Evolutionary conservation across 1,140 invertebrate genomes (phyloP), one percentile per base, ranked within the genome.

Genomic region (Trichoplusia ni): DNA sequence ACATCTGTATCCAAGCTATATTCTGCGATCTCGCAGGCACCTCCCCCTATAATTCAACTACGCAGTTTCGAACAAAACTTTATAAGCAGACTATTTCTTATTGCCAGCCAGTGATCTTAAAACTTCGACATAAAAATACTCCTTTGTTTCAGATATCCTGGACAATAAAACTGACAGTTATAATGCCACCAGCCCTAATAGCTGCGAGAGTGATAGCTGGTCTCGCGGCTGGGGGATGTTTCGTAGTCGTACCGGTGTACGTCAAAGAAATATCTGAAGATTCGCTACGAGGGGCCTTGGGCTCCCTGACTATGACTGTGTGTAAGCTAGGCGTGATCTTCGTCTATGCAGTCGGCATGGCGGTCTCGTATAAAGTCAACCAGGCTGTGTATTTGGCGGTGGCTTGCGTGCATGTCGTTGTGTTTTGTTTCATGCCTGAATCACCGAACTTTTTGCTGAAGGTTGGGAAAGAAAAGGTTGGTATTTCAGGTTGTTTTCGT

Each of bases 191-290:
- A 1, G 18, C 68, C 0, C 67, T 80, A 1, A 78, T 78, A 14
- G 13, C 72, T 18, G 83, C 91, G 0, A 82, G 92, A 4, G 75
- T 91, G 0, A 74, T 92, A 18, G 79, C 77, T 3, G 92, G 92
- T 0, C 47, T 91, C 1, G 83, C 87, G 0, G 73, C 82, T 1
- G 92, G 91, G 0, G 86, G 81, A 0, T 81, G 86, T 2, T 91
- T 92, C 58, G 81, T 89, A 0, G 89, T 92, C 0, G 67, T 92
- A 1, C 92, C 92, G 0, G 89, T 88, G 14, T 93, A 90, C 63
- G 82, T 92, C 0, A 89, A 88, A n/a, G 92, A 92, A 66, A 90
- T 92, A 2, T 76, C 90, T 0, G 87, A 92, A 75, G 71, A 78
- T 72, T 3, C 75, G 31, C 63, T 64, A 46, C 72, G 90, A 1